Evolutionary conservation across 2,113 vertebrate genomes (phyloP), one percentile per base, ranked within the genome.

Genomic region (Antigone vipio): DNA sequence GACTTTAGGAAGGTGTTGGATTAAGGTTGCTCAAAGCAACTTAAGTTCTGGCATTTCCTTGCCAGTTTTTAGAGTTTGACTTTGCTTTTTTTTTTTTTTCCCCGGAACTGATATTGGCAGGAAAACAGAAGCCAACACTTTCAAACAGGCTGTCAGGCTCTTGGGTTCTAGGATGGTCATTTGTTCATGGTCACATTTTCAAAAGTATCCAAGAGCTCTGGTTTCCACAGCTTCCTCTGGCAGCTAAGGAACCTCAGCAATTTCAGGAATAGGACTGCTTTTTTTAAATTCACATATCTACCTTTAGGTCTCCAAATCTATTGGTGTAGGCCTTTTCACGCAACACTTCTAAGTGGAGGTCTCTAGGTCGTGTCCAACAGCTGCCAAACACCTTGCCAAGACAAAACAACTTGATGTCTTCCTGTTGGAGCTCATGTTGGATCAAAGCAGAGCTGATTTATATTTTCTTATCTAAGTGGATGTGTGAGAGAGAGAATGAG

Each of bases 101-200:
- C 38, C 38, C 19, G 42, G 52, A 74, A 47, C 17, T n/a, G 9
- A 1, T 63, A 3, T 27, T 74, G 58, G 5, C 26, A 66, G 29
- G 56, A 78, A 74, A 52, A 50, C 3, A 42, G 26, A 74, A 78
- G 22, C 11, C 26, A 62, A 0, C 23, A 7, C 12, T 85, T 95
- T 73, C 16, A 68, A 67, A 68, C 21, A 67, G 35, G 9, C 30
- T 91, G 24, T 52, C 53, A 87, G 38, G 27, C 7, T 75, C 17
- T 78, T 2, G 7, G 42, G 50, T 62, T 16, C 32, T 81, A 35
- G 22, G 5, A 40, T 68, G n/a, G 55, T 27, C 0, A 0, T 72
- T 60, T 76, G 15, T 64, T 95, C 11, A 7, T 56, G 40, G 18
- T 73, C 30, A 64, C 26, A 9, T 80, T 86, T 75, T 66, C 35